These are phyloP conservation scores for Battus philenor DNA, from an alignment of 1,140 invertebrate species.

Conservation along the genomic window DNA sequence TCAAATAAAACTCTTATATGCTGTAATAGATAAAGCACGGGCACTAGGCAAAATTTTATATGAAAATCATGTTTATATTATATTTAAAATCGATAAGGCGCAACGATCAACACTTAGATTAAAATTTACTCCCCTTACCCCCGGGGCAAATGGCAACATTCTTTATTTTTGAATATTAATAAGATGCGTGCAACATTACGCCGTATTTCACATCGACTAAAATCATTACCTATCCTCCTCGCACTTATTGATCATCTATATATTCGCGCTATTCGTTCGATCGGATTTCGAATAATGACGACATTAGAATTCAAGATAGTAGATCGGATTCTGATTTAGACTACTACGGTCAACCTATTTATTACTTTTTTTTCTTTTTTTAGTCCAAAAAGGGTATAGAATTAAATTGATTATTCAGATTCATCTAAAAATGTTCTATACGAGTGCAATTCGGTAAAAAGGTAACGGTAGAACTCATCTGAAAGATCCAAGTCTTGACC, in stretches of 20 bases:
- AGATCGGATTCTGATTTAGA: slow-evolving; percentile 27
- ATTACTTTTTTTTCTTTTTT: too few relatives aligned
- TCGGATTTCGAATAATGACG: slow-evolving; percentile 43
- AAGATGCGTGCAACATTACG: slow-evolving; percentile 65
- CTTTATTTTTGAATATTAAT: slow-evolving; percentile 73
- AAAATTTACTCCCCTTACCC: slow-evolving; percentile 51
- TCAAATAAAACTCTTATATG: too few relatives aligned
- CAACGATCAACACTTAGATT: slow-evolving; percentile 21
- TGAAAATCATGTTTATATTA: too few relatives aligned
- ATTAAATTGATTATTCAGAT: too few relatives aligned
- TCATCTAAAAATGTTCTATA: too few relatives aligned
- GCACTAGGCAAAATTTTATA: too few relatives aligned
- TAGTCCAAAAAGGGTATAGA: too few relatives aligned
- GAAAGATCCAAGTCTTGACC: too few relatives aligned
- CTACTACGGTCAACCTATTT: neutral
- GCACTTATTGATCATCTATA: slow-evolving; percentile 22
- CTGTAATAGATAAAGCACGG: too few relatives aligned
- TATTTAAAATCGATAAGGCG: slow-evolving; percentile 18
- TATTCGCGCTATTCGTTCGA: slow-evolving; percentile 34
- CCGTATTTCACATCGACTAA: slow-evolving; percentile 62
- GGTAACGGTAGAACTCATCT: too few relatives aligned
- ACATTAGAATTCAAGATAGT: slow-evolving; percentile 27
- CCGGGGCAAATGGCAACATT: slow-evolving; percentile 64
- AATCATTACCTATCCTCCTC: slow-evolving; percentile 37
- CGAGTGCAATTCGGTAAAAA: too few relatives aligned